Conservation (phyloP, 1,140 invertebrate species). For the Zaprionus vittiger region DNA sequence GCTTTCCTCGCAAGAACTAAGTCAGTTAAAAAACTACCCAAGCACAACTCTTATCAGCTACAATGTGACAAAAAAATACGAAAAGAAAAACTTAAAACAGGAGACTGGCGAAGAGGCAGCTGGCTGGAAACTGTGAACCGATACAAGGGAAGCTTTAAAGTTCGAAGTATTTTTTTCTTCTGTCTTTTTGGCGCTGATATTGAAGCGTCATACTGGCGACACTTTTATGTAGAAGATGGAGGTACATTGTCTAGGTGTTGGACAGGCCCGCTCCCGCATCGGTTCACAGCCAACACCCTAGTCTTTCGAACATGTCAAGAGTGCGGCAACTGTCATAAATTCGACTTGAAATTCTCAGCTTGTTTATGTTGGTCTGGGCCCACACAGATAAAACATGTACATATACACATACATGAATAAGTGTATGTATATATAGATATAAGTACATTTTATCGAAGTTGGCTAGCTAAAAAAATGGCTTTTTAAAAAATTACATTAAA, state of each 20-base stretch:
- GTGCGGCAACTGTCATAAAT: conserved; percentile 75
- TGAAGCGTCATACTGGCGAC: conserved; percentile 66
- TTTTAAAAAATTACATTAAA: conserved; percentile 82
- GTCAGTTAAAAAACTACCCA: conserved; percentile 70
- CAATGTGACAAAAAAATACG: conserved; percentile 58
- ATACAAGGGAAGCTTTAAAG: conserved; percentile 69
- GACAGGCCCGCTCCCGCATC: conserved; percentile 21
- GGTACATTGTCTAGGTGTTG: conserved; percentile 45
- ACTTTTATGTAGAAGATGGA: conserved; percentile 50
- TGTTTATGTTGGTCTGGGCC: conserved; percentile 65
- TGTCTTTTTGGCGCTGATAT: conserved; percentile 19
- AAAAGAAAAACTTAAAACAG: conserved; percentile 29
- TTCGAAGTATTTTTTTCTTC: conserved; percentile 18
- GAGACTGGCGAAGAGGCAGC: not conserved
- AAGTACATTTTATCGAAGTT: conserved; percentile 39
- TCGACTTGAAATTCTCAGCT: conserved; percentile 66
- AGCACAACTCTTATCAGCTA: conserved; percentile 74
- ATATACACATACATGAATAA: conserved; percentile 25
- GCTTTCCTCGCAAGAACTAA: conserved; percentile 41
- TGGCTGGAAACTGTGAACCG: conserved; percentile 49
- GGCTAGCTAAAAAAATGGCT: conserved; percentile 59
- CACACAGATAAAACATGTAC: conserved; percentile 64
- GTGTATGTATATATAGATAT: conserved; percentile 12
- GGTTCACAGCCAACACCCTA: conserved; percentile 2
- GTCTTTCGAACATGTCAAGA: conserved; percentile 38